Conservation (phyloP, 2,113 vertebrate species). For the Hemibagrus wyckioides region DNA sequence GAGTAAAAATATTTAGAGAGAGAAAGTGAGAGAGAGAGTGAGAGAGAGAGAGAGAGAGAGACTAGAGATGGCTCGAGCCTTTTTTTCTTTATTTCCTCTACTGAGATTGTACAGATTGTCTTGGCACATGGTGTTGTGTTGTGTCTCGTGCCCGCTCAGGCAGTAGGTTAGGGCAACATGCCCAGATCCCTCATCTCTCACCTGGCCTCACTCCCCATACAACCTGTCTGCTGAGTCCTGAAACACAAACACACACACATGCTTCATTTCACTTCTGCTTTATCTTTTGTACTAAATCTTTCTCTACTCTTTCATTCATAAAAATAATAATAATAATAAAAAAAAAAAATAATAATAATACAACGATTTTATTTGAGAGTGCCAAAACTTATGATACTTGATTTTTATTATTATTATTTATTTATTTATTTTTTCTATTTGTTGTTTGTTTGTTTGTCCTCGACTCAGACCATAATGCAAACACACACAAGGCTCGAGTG, state of each 20-base stretch:
- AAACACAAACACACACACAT: not conserved
- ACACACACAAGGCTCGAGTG: not conserved
- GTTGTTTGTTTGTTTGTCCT: no score
- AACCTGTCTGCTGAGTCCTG: not conserved
- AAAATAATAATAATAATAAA: no score
- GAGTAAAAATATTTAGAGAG: constrained; percentile 42
- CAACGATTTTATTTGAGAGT: not conserved
- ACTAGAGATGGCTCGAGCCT: not conserved
- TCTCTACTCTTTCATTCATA: not conserved
- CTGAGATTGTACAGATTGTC: not conserved
- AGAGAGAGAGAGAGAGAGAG: constrained; percentile 34
- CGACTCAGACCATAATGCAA: not conserved
- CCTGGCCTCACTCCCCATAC: constrained; percentile 22
- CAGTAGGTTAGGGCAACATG: constrained; percentile 10
- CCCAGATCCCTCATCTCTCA: constrained; percentile 41
- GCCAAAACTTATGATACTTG: not conserved
- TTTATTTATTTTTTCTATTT: not conserved
- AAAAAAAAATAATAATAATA: not conserved
- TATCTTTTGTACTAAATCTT: not conserved
- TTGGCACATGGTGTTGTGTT: constrained; percentile 33
- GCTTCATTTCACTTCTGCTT: not conserved
- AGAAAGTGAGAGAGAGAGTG: constrained; percentile 23
- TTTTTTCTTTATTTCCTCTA: not conserved
- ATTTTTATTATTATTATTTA: not conserved
- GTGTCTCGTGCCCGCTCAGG: not conserved